Conservation (phyloP, 2,888 invertebrate species). For the Noctua pronuba region DNA sequence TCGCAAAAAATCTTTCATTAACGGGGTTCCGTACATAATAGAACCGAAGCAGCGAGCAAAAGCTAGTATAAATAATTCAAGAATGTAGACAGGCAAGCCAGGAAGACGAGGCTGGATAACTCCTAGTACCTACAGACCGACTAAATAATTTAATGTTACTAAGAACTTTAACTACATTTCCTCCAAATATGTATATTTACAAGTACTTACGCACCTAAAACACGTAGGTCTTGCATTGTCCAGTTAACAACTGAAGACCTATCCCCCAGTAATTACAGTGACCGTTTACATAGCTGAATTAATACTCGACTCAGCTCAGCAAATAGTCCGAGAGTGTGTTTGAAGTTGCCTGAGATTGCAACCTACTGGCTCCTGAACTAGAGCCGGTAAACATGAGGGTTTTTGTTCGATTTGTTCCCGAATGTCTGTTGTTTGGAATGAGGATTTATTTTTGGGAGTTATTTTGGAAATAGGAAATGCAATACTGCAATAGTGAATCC, state of each 20-base stretch:
- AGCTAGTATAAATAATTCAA: background rate
- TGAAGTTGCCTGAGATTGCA: constrained; percentile 53
- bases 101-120: background rate
- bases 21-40: no score
- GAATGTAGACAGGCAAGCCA: background rate
- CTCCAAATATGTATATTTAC: background rate
- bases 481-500: background rate
- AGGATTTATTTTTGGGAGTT: background rate
- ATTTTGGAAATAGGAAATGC: constrained; percentile 4
- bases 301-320: constrained; percentile 40
- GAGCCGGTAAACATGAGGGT: constrained; percentile 7
- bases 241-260: background rate
- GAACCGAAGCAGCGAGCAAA: no score
- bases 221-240: background rate
- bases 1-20: no score
- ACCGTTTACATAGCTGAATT: constrained; percentile 54
- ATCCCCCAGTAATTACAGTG: constrained; percentile 47
- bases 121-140: background rate
- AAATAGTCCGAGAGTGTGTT: constrained; percentile 57
- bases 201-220: background rate
- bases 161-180: background rate
- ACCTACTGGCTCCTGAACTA: constrained; percentile 21
- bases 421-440: constrained; percentile 3
- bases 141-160: background rate
- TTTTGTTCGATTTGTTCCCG: constrained; percentile 7